Evolutionary conservation across 2,888 invertebrate species (phyloP), one percentile per base, ranked within the genome.

Genomic region (Caenorhabditis panamensis): DNA sequence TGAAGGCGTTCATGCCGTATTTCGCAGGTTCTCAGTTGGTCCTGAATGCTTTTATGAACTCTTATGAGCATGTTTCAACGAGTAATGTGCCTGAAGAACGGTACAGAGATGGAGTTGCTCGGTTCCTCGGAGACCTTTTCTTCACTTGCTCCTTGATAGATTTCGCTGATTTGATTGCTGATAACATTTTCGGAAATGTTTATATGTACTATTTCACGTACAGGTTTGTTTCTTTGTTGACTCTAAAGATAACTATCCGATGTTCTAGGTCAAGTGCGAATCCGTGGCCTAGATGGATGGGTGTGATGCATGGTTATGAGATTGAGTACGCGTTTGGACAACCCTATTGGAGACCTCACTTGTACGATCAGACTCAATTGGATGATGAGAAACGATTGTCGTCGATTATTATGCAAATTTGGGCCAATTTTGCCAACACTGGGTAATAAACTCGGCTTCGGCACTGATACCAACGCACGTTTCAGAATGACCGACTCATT

Each of bases 251-350:
- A 31, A 62, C 41, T 26, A 20, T 22, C 11, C 6, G 54, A n/a
- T 20, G 24, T 73, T 73, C 2, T 62, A 88, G 90, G 47, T 89
- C 91, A 18, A 86, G 91, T 5, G 95, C 95, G 63, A 96, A 96
- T 89, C 93, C 96, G 49, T 98, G 98, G 98, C 97, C 97, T 28
- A 94, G 95, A 91, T 98, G 98, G 97, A 97, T 97, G 97, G 98
- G 98, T 0, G 97, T 97, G 81, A 94, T 98, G 94, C 98, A 98
- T 89, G 98, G 96, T 0, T 97, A 98, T 91, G 98, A 98, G 92
- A 96, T 98, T 91, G 96, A 96, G 92, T 98, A 96, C 92, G 95
- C 97, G 87, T 97, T 98, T 91, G 98, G 98, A 2, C 95, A 96
- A 91, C 97, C 97, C 0, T 92, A 96, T 89, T 95, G 96, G 92